Conservation (phyloP, 2,113 vertebrate species). For the Brienomyrus longianalis region DNA sequence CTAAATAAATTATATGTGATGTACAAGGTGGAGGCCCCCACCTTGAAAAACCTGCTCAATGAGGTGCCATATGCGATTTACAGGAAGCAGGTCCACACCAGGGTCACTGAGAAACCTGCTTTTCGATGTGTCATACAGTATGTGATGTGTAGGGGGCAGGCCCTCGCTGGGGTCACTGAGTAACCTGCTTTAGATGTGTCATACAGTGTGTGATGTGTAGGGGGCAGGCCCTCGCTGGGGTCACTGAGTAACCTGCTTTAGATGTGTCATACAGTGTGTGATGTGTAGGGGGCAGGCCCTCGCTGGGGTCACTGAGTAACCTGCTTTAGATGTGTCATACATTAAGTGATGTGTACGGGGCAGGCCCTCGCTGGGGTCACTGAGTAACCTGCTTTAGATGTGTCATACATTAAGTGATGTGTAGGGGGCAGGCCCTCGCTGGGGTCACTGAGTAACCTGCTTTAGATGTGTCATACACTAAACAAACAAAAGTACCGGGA, state of each 20-base stretch:
- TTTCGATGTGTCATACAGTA: neutral
- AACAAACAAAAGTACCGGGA: too few species aligned
- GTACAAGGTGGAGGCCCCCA: neutral
- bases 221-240: constrained; percentile 31
- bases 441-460: too few species aligned
- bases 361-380: constrained; percentile 22
- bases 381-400: neutral
- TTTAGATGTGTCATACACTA: too few species aligned
- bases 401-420: too few species aligned
- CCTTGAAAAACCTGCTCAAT: too few species aligned
- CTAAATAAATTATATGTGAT: neutral
- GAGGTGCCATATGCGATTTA: too few species aligned
- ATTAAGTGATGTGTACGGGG: constrained; percentile 18
- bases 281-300: constrained; percentile 29
- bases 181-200: too few species aligned
- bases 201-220: neutral
- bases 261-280: neutral
- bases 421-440: too few species aligned
- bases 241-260: neutral
- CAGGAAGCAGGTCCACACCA: too few species aligned
- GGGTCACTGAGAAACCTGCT: neutral
- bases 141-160: constrained; percentile 28
- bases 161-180: constrained; percentile 19
- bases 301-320: constrained; percentile 16
- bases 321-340: neutral